Evolutionary conservation across 2,797 vertebrate species (phyloP), one percentile per base, ranked within the genome.

Genomic region (Menidia menidia): DNA sequence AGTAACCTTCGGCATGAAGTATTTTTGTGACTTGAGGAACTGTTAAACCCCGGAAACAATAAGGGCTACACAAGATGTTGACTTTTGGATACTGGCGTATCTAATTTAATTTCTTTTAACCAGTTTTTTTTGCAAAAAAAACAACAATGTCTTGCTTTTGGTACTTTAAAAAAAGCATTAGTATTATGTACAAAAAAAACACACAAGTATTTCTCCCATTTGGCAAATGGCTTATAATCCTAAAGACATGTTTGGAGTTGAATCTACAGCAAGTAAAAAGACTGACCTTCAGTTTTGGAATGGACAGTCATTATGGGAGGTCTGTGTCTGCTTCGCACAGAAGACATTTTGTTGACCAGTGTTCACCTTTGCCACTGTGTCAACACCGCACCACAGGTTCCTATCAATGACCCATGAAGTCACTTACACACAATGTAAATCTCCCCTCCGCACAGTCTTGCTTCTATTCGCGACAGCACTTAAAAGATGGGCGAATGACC

Each of bases 401-500:
- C 81, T 83, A 78, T 82, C 84, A 73, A 54, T 89, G 88, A 88
- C 81, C 83, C 90, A 81, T 84, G 81, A 89, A 88, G 83, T 89
- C 83, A 71, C 65, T 82, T 70, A 72, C 39, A 80, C 79, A 77
- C 75, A 58, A 61, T 73, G 61, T 83, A 84, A 85, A 82, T 84
- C 82, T 88, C 74, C 78, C 80, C 69, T 76, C 68, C 71, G 70
- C 10, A 39, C 35, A 39, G 8, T 39, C 7, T 10, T 7, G 35
- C 10, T 39, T 39, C 35, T 10, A 7, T 1, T 39, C 60, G 62
- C 81, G 73, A 86, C 67, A 77, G 76, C 78, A 77, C 81, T 73
- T 83, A 78, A 25, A 57, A 74, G 62, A 74, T 69, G 64, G 82
- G 78, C 75, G 73, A 82, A 82, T 64, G 58, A 56, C 51, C 75